Evolutionary conservation across 2,888 invertebrate species (phyloP).

Genomic region (Eulithis prunata): DNA sequence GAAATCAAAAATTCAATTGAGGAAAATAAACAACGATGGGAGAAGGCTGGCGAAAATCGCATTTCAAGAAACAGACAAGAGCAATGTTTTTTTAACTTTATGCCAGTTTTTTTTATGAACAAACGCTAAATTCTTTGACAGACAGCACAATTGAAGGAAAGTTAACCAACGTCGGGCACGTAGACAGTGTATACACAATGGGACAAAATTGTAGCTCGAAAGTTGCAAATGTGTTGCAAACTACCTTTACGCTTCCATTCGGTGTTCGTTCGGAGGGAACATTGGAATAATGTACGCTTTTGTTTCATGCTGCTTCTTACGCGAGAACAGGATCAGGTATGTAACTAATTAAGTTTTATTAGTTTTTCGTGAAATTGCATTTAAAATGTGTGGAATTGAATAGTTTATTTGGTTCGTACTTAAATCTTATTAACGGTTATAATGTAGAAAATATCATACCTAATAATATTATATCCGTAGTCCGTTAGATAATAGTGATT

Average conservation of each 20-base stretch:
- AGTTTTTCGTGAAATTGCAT: slow-evolving; percentile 7
- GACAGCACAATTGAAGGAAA: slow-evolving; percentile 68
- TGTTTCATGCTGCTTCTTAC: slow-evolving; percentile 66
- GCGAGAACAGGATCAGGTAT: slow-evolving; percentile 73
- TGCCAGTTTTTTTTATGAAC: slow-evolving; percentile 47
- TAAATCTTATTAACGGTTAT: slow-evolving; percentile 13
- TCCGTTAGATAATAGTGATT: slow-evolving; percentile 40
- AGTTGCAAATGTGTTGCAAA: slow-evolving; percentile 45
- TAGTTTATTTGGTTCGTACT: slow-evolving; percentile 21
- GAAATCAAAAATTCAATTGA: slow-evolving; percentile 24
- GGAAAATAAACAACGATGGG: slow-evolving; percentile 40
- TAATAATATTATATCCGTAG: slow-evolving; percentile 34
- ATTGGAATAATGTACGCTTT: slow-evolving; percentile 40
- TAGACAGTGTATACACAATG: slow-evolving; percentile 64
- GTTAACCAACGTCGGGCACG: slow-evolving; percentile 56
- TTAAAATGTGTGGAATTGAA: slow-evolving; percentile 18
- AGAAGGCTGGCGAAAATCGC: slow-evolving; percentile 38
- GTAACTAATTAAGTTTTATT: slow-evolving; percentile 46
- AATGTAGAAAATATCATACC: slow-evolving; percentile 21
- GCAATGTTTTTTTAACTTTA: slow-evolving; percentile 44
- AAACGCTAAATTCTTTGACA: slow-evolving; percentile 57
- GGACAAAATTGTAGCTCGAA: slow-evolving; percentile 65
- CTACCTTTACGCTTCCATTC: slow-evolving; percentile 38
- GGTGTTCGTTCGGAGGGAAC: slow-evolving; percentile 32
- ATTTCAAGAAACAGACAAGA: slow-evolving; percentile 47